Conservation (phyloP, 1,140 invertebrate genomes). For the Drosophila jambulina region DNA sequence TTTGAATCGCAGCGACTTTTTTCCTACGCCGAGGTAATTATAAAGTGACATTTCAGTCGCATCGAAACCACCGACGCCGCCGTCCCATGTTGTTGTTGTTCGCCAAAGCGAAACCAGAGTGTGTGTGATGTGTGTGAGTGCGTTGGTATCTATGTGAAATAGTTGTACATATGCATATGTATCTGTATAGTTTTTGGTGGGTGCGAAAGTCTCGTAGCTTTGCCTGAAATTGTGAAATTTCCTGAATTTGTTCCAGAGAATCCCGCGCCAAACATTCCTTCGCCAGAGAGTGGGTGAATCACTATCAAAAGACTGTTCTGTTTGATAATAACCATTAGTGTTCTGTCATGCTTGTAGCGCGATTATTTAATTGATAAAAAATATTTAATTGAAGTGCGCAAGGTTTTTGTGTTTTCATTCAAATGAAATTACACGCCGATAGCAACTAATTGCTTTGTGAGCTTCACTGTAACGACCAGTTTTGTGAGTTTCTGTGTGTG, state of each 20-base stretch:
- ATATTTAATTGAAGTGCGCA: conserved; percentile 32
- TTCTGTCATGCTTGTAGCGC: conserved; percentile 65
- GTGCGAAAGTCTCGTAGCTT: conserved; percentile 4
- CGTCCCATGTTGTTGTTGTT: conserved; percentile 30
- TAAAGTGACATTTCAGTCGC: conserved; percentile 67
- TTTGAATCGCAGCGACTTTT: conserved; percentile 36
- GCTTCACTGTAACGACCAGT: not conserved
- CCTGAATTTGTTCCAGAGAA: conserved; percentile 13
- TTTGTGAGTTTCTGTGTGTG: not conserved
- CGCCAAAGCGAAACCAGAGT: conserved; percentile 61
- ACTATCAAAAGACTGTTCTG: conserved; percentile 6
- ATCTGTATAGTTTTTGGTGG: conserved; percentile 15
- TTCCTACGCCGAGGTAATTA: conserved; percentile 65
- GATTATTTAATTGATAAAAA: conserved; percentile 72
- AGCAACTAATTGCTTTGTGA: conserved; percentile 22
- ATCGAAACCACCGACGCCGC: conserved; percentile 16
- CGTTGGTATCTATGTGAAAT: conserved; percentile 28
- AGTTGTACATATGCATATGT: not conserved
- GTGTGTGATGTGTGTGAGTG: conserved; percentile 6
- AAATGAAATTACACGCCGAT: conserved; percentile 32
- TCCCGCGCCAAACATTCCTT: conserved; percentile 39
- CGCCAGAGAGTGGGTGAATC: conserved; percentile 21
- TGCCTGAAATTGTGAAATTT: conserved; percentile 62
- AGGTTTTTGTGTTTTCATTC: conserved; percentile 22
- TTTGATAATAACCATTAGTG: conserved; percentile 56